phyloP scores from a whole-genome alignment of 2,888 invertebrate genomes.

The Volucella zonaria region DNA sequence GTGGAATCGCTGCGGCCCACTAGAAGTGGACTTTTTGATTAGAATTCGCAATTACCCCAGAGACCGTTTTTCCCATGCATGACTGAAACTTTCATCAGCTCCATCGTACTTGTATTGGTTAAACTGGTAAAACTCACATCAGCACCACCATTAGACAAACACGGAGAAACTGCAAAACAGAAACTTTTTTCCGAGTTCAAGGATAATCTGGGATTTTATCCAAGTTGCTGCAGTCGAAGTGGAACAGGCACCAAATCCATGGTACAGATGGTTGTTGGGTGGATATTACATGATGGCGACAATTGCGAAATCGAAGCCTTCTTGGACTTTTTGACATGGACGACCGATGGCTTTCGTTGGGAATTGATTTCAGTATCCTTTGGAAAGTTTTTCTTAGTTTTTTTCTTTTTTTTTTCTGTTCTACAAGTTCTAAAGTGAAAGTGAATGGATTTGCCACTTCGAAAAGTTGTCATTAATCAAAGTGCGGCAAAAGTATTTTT shows the following conservation, averaged over 20 bases:
- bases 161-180: slow-evolving; percentile 18
- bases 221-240: not conserved
- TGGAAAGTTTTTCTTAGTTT: slow-evolving; percentile 44
- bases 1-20: slow-evolving; percentile 37
- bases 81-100: slow-evolving; percentile 32
- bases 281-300: slow-evolving; percentile 14
- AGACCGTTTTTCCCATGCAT: not conserved
- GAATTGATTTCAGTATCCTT: slow-evolving; percentile 68
- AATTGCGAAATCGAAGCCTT: slow-evolving; percentile 6
- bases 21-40: slow-evolving; percentile 58
- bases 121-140: not conserved
- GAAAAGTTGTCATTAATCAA: slow-evolving; percentile 71
- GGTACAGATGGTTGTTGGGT: not conserved
- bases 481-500: slow-evolving; percentile 59
- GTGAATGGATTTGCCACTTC: slow-evolving; percentile 70
- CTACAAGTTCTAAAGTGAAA: slow-evolving; percentile 59
- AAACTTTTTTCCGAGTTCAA: slow-evolving; percentile 53
- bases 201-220: slow-evolving; percentile 65
- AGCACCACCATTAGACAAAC: slow-evolving; percentile 22
- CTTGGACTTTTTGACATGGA: not conserved
- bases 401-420: not conserved
- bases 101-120: slow-evolving; percentile 32
- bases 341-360: slow-evolving; percentile 54
- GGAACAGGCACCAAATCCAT: not conserved
- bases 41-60: slow-evolving; percentile 63